phyloP scores from a whole-genome alignment of 2,888 invertebrate genomes.

The Plutella xylostella region DNA sequence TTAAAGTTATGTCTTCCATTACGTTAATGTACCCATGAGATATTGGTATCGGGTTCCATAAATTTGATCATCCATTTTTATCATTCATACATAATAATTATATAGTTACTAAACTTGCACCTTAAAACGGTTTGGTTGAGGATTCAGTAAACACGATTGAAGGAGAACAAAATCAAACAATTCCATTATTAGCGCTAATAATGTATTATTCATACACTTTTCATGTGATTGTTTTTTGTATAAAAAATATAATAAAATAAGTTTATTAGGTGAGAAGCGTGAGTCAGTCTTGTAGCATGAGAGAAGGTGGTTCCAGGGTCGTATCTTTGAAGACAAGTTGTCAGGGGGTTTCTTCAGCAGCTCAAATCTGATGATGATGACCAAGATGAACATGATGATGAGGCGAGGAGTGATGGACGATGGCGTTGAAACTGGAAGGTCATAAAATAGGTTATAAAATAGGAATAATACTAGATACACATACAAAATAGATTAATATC shows the following conservation, averaged over 20 bases:
- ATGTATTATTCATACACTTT: conserved; percentile 22
- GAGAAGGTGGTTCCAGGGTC: conserved; percentile 14
- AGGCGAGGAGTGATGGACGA: conserved; percentile 65
- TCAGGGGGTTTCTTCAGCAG: background rate
- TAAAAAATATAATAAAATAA: conserved; percentile 2
- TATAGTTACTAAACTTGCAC: too few relatives aligned
- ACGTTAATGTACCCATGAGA: too few relatives aligned
- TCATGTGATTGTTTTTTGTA: background rate
- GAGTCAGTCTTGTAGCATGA: conserved; percentile 28
- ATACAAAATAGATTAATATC: too few relatives aligned
- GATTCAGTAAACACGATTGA: too few relatives aligned
- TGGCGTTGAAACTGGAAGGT: conserved; percentile 70
- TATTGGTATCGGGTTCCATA: too few relatives aligned
- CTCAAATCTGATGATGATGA: conserved; percentile 46
- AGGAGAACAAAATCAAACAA: conserved; percentile 7
- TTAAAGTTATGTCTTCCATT: too few relatives aligned
- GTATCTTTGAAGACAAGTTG: conserved; percentile 14
- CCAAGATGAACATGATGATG: conserved; percentile 61
- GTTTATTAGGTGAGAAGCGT: conserved; percentile 15
- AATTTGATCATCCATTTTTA: too few relatives aligned
- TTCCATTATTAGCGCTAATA: conserved; percentile 27
- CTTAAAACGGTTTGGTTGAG: too few relatives aligned
- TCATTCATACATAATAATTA: too few relatives aligned
- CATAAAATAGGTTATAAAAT: background rate
- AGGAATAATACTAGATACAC: too few relatives aligned